Conservation (phyloP, 2,797 vertebrate species). For the Clarias fuscus region DNA sequence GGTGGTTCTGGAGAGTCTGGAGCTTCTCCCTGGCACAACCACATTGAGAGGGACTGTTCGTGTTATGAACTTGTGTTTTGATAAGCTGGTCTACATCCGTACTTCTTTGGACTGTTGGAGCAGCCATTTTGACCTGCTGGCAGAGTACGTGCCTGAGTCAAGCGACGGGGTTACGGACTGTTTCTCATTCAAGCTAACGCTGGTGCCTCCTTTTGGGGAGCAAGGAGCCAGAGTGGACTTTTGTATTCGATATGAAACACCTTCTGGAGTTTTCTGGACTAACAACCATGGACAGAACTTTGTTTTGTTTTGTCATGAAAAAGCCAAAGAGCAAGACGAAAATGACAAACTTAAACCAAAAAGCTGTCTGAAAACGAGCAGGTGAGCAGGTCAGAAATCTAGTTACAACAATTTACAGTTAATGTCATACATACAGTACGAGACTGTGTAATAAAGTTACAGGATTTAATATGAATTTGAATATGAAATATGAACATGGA, state of each 20-base stretch:
- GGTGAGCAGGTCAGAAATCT: constrained; percentile 72
- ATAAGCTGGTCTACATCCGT: constrained; percentile 86
- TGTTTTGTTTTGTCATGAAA: constrained; percentile 81
- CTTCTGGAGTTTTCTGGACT: constrained; percentile 88
- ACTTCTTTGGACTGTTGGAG: constrained; percentile 88
- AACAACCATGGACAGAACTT: constrained; percentile 91
- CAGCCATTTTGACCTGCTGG: constrained; percentile 88
- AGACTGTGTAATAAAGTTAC: not conserved
- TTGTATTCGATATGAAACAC: constrained; percentile 92
- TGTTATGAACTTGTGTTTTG: constrained; percentile 89
- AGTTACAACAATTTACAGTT: not conserved
- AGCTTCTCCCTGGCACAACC: constrained; percentile 80
- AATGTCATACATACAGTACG: not conserved
- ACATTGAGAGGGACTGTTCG: constrained; percentile 84
- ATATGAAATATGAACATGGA: not conserved
- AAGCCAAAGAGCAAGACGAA: constrained; percentile 60
- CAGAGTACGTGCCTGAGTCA: constrained; percentile 86
- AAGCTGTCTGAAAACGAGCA: constrained; percentile 87
- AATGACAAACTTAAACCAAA: constrained; percentile 80
- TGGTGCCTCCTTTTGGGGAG: constrained; percentile 83
- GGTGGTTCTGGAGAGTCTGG: constrained; percentile 80
- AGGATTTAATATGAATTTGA: not conserved
- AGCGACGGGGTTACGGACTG: constrained; percentile 82
- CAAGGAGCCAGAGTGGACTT: constrained; percentile 86
- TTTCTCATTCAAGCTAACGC: constrained; percentile 88